Evolutionary conservation across 2,113 vertebrate genomes (phyloP), one percentile per base, ranked within the genome.

Genomic region (Heterotis niloticus): DNA sequence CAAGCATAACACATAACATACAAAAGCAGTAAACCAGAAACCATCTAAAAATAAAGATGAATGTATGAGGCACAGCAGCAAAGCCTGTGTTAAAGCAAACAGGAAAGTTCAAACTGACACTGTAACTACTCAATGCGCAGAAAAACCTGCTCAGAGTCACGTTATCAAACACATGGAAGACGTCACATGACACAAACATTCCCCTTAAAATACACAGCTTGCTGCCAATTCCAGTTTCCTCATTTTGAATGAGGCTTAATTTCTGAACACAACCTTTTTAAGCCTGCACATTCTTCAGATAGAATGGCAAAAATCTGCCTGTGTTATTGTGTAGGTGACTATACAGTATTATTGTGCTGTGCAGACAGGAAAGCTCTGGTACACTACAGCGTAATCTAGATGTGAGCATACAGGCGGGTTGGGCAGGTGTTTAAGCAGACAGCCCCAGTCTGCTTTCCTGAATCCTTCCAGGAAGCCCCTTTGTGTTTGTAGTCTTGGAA

Each of bases 111-210:
- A 64, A 56, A 23, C 29, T 12, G 62, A 11, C 13, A 14, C 75
- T 76, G 52, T 20, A 54, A 77, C 66, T 59, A 29, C 70, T 72
- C 78, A 84, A 83, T 80, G 7, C 81, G 0, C 14, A 81, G 65
- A 83, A 75, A 77, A 82, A 76, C 76, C 16, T 56, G 77, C 23
- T n/a, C n/a, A n/a, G n/a, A n/a, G n/a, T n/a, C n/a, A n/a, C n/a
- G n/a, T n/a, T n/a, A 51, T 4, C 18, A 74, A 57, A 69, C 73
- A 7, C 34, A 44, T 44, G 34, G 34, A 2, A 44, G 7, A 2
- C 34, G 34, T 44, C 34, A 44, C 34, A 7, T 44, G 34, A 44
- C 34, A 44, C 34, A 44, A 44, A 44, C 34, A 44, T 44, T 44
- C 34, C 34, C 34, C 34, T 44, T 44, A 44, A 2, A 44, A 44